Evolutionary conservation across 1,140 invertebrate species (phyloP).

Genomic region (Dendroctonus valens): DNA sequence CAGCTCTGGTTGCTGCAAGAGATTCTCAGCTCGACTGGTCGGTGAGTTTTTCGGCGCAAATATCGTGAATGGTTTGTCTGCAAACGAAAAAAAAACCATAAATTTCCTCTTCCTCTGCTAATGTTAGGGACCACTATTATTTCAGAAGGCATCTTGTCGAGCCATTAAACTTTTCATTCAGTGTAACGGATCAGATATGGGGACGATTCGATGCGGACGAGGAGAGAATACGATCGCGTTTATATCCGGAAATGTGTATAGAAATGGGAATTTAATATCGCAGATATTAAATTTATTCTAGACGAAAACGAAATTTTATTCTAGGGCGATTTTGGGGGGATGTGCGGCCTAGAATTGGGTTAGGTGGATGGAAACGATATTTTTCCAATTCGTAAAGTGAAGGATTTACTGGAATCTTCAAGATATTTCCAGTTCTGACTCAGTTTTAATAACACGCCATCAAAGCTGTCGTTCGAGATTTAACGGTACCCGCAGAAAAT

Average conservation of each 20-base stretch:
- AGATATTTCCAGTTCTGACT: not conserved
- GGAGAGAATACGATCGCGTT: slow-evolving; percentile 12
- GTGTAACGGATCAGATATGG: slow-evolving; percentile 9
- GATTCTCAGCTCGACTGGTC: slow-evolving; percentile 51
- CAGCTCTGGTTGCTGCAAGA: slow-evolving; percentile 49
- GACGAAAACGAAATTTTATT: slow-evolving; percentile 11
- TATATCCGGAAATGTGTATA: slow-evolving; percentile 6
- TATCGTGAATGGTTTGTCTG: slow-evolving; percentile 61
- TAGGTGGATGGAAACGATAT: not conserved
- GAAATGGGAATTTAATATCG: slow-evolving; percentile 11
- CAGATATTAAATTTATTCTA: slow-evolving; percentile 13
- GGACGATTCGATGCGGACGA: slow-evolving; percentile 7
- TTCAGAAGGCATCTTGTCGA: slow-evolving; percentile 3
- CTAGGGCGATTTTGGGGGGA: not conserved
- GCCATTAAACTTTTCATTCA: slow-evolving; percentile 20
- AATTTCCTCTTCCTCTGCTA: not conserved
- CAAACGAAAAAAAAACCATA: slow-evolving; percentile 38
- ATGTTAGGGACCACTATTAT: slow-evolving; percentile 8
- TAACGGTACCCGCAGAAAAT: no score
- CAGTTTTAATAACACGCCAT: no score
- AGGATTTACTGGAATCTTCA: not conserved
- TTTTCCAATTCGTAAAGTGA: not conserved
- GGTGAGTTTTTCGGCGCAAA: slow-evolving; percentile 58
- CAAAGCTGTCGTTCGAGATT: no score
- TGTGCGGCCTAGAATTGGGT: slow-evolving; percentile 4